Evolutionary conservation across 2,113 vertebrate species (phyloP).

Genomic region (Phoxinus phoxinus): DNA sequence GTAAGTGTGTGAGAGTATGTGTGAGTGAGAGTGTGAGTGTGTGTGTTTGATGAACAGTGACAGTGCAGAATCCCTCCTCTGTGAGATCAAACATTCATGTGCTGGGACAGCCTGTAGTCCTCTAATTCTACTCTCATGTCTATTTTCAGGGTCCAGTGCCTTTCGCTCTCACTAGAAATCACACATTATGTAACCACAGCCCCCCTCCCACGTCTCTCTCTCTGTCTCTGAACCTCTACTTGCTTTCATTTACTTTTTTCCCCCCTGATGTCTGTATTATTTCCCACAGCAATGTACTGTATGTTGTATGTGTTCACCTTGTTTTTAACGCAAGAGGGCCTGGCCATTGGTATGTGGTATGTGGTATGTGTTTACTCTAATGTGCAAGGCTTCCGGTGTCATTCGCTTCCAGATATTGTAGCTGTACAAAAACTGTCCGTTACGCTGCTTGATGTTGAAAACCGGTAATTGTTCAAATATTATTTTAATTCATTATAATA

Average conservation of each 20-base stretch:
- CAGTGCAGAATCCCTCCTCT: constrained; percentile 51
- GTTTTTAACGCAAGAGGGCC: no score
- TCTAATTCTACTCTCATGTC: constrained; percentile 71
- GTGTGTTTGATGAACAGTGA: constrained; percentile 50
- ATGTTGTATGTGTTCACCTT: neutral
- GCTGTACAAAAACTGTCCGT: no score
- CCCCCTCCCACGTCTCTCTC: constrained; percentile 33
- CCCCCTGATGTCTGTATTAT: neutral
- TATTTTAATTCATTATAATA: no score
- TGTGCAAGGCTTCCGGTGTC: no score
- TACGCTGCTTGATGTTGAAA: no score
- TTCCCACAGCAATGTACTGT: neutral
- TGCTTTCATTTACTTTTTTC: constrained; percentile 35
- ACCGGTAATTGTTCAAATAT: no score
- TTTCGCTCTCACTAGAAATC: constrained; percentile 73
- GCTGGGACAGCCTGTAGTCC: constrained; percentile 14
- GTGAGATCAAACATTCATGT: constrained; percentile 78
- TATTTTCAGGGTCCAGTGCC: constrained; percentile 75
- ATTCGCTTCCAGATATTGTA: no score
- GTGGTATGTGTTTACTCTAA: no score
- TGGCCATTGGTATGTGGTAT: no score
- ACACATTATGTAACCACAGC: constrained; percentile 73
- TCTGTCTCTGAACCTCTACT: constrained; percentile 24
- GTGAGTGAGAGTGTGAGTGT: neutral
- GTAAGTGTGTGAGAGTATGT: constrained; percentile 13